Percentiles rank a stretch among this genome's conserved stretches.
Conservation (phyloP, 1,140 invertebrate species). For the Diuraphis noxia region DNA sequence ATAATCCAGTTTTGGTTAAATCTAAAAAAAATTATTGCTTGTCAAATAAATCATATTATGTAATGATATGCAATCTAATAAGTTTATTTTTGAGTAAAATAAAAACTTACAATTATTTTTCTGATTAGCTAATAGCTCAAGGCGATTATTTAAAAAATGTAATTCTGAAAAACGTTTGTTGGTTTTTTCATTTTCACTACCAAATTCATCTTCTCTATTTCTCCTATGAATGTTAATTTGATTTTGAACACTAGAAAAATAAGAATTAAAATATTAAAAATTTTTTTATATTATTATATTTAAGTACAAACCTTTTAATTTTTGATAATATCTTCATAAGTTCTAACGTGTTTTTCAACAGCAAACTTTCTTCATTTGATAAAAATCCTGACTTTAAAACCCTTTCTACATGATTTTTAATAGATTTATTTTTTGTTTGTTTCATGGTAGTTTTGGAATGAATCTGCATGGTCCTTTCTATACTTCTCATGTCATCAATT, state of each 20-base stretch:
- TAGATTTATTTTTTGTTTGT: conserved; percentile 8
- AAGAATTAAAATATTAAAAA: not conserved
- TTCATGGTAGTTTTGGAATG: not conserved
- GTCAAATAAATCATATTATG: not conserved
- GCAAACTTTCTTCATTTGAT: conserved; percentile 16
- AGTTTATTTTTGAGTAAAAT: not conserved
- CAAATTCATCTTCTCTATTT: not conserved
- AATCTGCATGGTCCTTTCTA: conserved; percentile 22
- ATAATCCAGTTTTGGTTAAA: conserved; percentile 18
- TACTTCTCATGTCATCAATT: conserved; percentile 31
- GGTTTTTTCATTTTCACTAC: not conserved
- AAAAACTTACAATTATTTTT: conserved; percentile 26
- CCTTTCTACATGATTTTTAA: not conserved
- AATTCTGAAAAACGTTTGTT: not conserved
- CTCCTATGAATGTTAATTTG: conserved; percentile 31
- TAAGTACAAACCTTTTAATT: conserved; percentile 13
- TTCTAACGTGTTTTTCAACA: conserved; percentile 39
- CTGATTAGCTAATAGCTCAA: not conserved
- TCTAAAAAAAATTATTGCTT: not conserved
- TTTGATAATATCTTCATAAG: conserved; percentile 33
- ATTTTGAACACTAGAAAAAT: conserved; percentile 5
- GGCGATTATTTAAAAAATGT: not conserved
- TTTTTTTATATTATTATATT: not conserved
- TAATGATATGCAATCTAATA: not conserved
- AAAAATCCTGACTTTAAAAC: conserved; percentile 27